Percentiles rank a stretch among this genome's conserved stretches.
These are phyloP conservation scores for Drosophila macrothrix DNA, from an alignment of 2,888 invertebrate genomes.

Conservation along the genomic window DNA sequence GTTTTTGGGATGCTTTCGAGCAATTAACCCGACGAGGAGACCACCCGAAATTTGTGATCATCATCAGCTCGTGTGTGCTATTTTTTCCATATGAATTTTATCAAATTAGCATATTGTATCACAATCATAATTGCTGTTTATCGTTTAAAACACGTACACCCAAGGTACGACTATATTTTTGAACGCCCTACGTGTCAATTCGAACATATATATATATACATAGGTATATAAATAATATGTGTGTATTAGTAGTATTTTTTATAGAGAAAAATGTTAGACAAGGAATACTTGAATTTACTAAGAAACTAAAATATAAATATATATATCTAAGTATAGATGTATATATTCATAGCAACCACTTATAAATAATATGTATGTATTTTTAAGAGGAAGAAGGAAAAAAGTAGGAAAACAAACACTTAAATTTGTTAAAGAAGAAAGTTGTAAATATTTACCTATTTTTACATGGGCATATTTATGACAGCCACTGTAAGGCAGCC, in stretches of 20 bases:
- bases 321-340: background rate
- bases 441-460: background rate
- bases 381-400: background rate
- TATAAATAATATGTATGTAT: background rate
- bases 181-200: slow-evolving; percentile 40
- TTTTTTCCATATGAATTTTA: slow-evolving; percentile 20
- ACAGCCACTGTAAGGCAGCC: slow-evolving; percentile 4
- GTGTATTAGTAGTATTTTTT: background rate
- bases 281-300: background rate
- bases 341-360: background rate
- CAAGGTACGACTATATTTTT: slow-evolving; percentile 9
- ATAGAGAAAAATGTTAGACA: background rate
- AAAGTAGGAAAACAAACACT: background rate
- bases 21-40: slow-evolving; percentile 1
- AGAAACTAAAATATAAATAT: background rate
- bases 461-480: background rate
- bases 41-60: slow-evolving; percentile 8
- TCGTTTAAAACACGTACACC: slow-evolving; percentile 51
- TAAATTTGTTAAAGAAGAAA: background rate
- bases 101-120: slow-evolving; percentile 35
- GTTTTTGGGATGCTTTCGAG: slow-evolving; percentile 4
- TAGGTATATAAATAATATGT: too few relatives aligned
- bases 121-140: slow-evolving; percentile 25
- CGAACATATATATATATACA: background rate
- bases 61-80: background rate